Evolutionary conservation across 1,140 invertebrate genomes (phyloP).

Genomic region (Probaryconus sp.): DNA sequence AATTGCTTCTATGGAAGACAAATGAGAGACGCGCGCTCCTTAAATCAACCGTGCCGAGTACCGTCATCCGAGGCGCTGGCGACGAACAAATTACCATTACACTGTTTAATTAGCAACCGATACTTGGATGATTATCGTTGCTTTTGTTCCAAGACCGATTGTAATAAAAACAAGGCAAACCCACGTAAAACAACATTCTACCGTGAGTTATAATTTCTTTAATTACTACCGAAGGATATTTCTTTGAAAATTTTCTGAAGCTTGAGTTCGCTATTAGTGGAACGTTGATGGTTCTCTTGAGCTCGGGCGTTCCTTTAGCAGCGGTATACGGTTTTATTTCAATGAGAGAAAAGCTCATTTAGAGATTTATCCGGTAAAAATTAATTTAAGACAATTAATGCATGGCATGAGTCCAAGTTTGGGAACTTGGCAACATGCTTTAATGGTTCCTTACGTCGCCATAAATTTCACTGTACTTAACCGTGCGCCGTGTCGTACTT

Average conservation of each 20-base stretch:
- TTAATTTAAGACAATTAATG: conserved; percentile 68
- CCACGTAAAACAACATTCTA: too few species aligned
- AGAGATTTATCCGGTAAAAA: conserved; percentile 63
- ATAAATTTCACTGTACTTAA: conserved; percentile 69
- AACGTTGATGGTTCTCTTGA: too few species aligned
- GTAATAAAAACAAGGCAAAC: conserved; percentile 9
- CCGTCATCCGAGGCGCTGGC: conserved; percentile 61
- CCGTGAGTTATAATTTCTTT: too few species aligned
- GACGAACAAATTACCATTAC: conserved; percentile 66
- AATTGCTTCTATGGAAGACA: conserved; percentile 62
- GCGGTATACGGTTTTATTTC: conserved; percentile 46
- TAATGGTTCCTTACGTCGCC: conserved; percentile 60
- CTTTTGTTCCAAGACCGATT: conserved; percentile 10
- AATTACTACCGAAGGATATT: neutral
- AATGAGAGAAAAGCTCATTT: conserved; percentile 48
- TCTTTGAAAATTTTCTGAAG: too few species aligned
- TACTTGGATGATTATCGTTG: conserved; percentile 47
- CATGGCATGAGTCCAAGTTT: conserved; percentile 60
- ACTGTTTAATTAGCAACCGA: conserved; percentile 72
- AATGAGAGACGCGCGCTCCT: conserved; percentile 61
- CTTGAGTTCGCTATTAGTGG: too few species aligned
- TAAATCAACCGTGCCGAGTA: conserved; percentile 63
- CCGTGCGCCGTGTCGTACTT: conserved; percentile 51
- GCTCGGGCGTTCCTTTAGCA: neutral
- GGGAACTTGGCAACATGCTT: conserved; percentile 58